Evolutionary conservation across 2,113 vertebrate genomes (phyloP).

Genomic region (Cariama cristata): DNA sequence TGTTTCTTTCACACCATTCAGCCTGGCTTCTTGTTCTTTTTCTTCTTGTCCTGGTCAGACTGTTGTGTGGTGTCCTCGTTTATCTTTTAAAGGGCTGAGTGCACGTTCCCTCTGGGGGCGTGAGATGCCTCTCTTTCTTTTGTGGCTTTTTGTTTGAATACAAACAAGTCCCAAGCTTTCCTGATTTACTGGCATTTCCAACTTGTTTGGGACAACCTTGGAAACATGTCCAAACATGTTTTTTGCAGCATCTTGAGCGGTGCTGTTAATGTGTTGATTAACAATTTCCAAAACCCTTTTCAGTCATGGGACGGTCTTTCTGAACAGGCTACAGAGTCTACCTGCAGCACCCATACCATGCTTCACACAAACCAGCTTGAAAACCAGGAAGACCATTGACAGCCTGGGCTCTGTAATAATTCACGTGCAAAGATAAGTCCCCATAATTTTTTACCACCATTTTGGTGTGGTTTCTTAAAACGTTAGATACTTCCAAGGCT

Average conservation of each 20-base stretch:
- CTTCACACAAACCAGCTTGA: neutral
- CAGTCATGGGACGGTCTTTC: neutral
- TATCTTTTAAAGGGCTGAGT: neutral
- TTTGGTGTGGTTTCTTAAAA: neutral
- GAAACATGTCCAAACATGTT: neutral
- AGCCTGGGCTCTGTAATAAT: neutral
- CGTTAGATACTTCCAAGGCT: neutral
- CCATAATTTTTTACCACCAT: neutral
- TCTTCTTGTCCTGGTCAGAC: neutral
- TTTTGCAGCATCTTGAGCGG: neutral
- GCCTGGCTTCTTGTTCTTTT: neutral
- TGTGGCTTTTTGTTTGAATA: neutral
- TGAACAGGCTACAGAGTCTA: neutral
- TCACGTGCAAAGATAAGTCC: neutral
- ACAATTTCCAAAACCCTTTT: neutral
- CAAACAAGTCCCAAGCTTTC: neutral
- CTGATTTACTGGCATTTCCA: neutral
- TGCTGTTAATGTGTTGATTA: neutral
- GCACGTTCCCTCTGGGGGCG: neutral
- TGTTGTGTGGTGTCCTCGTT: neutral
- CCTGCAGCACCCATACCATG: neutral
- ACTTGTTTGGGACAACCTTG: neutral
- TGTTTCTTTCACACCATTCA: neutral
- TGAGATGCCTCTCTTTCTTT: neutral
- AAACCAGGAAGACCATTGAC: neutral